Evolutionary conservation across 1,140 invertebrate genomes (phyloP), one percentile per base, ranked within the genome.

Genomic region (Mamestra configurata): DNA sequence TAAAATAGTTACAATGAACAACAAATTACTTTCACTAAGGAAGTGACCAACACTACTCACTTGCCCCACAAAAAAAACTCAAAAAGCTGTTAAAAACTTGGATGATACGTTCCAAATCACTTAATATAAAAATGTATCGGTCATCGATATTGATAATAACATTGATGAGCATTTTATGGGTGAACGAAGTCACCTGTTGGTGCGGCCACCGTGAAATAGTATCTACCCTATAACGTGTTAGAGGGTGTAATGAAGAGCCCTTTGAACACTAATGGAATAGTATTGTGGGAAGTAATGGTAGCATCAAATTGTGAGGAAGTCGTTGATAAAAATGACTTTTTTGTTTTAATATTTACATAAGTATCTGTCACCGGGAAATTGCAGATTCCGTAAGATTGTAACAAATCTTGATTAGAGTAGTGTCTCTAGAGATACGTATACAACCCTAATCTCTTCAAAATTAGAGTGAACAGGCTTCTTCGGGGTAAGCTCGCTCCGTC

Each of bases 151-250:
- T 20, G 46, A 46, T 5, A 46, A 46, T 22, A 66, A 20, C 35
- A 22, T 43, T 61, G 31, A 66, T 66, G 61, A 43, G 61, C 46
- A 61, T 61, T 66, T 66, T 46, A 66, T 66, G 61, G 61, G 8
- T 66, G 61, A 66, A 6, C 20, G 18, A 13, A 43, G 35, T 43
- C 61, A 66, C 61, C 61, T 66, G 61, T 24, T 24, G 15, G 15
- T 24, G 10, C 61, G 61, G 37, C 37, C 61, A 66, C 61, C 61
- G 61, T 66, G 61, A 66, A 66, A 66, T 66, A 24, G 37, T 66
- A 37, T 40, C 1, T 3, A 24, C 13, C 61, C 61, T 37, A 66
- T 43, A 66, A 43, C 61, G 4, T 18, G 20, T 43, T 24, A 8
- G 15, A 55, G 53, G 59, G 59, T 10, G 59, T 61, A 61, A 61